A percentile compares a stretch with the other conserved stretches of the same genome.
Conservation (phyloP, 2,113 vertebrate species). For the Pterophyllum scalare region DNA sequence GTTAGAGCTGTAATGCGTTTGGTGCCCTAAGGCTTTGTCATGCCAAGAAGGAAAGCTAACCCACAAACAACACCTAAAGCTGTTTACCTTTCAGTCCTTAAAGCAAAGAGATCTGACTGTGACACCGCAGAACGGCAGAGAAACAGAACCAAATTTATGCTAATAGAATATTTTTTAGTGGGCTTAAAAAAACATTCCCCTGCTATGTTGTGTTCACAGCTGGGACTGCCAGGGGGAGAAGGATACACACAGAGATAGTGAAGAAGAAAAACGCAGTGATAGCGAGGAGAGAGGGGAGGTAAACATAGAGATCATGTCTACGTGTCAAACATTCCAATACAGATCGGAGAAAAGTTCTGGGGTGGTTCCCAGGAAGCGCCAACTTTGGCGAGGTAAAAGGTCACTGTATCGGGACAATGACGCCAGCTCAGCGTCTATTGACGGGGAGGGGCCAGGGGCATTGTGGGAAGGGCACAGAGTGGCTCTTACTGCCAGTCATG, state of each 20-base stretch:
- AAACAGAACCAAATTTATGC: conserved; percentile 77
- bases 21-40: conserved; percentile 76
- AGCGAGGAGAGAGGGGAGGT: conserved; percentile 50
- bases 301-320: conserved; percentile 65
- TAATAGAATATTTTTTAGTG: conserved; percentile 80
- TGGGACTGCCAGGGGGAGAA: conserved; percentile 69
- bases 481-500: conserved; percentile 85
- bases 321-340: conserved; percentile 81
- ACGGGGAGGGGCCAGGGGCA: conserved; percentile 84
- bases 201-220: conserved; percentile 64
- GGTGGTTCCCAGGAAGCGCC: conserved; percentile 77
- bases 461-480: conserved; percentile 85
- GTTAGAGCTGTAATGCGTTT: conserved; percentile 67
- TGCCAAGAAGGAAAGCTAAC: conserved; percentile 72
- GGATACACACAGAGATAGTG: conserved; percentile 63
- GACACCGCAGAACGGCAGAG: conserved; percentile 66
- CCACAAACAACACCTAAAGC: conserved; percentile 73
- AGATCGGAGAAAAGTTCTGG: conserved; percentile 77
- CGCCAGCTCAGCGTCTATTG: conserved; percentile 86
- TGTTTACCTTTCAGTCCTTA: conserved; percentile 75
- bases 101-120: conserved; percentile 77
- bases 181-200: conserved; percentile 60
- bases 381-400: conserved; percentile 81
- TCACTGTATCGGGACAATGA: conserved; percentile 85
- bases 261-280: conserved; percentile 51